Evolutionary conservation across 2,797 vertebrate genomes (phyloP).

Genomic region (Hoplostethus atlanticus): DNA sequence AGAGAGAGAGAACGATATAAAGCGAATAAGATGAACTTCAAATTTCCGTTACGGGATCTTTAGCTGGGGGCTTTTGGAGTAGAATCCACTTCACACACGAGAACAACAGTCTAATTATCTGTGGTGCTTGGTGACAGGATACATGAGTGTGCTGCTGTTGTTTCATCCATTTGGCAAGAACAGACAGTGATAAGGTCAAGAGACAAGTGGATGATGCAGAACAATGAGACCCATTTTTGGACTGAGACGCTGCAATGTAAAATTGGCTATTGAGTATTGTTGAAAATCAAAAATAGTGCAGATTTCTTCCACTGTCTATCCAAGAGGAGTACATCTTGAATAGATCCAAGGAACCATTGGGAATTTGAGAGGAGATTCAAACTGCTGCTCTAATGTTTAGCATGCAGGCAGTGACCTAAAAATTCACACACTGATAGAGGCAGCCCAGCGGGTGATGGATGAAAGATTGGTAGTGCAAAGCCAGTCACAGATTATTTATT

Average conservation of each 20-base stretch:
- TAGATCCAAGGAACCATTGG: conserved; percentile 11
- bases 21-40: conserved; percentile 45
- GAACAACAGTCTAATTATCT: conserved; percentile 63
- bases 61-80: conserved; percentile 24
- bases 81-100: conserved; percentile 28
- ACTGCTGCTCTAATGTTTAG: conserved; percentile 17
- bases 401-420: conserved; percentile 44
- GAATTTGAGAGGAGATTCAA: conserved; percentile 14
- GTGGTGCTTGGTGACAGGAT: conserved; percentile 55
- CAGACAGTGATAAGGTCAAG: conserved; percentile 59
- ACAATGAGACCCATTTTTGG: conserved; percentile 37
- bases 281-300: not conserved
- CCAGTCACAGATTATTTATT: conserved; percentile 80
- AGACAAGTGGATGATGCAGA: conserved; percentile 48
- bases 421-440: conserved; percentile 50
- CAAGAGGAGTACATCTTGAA: not conserved
- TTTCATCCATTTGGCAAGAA: conserved; percentile 65
- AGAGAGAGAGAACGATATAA: conserved; percentile 21
- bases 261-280: not conserved
- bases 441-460: conserved; percentile 73
- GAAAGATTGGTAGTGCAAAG: conserved; percentile 66
- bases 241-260: conserved; percentile 24
- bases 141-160: conserved; percentile 53
- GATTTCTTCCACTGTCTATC: not conserved
- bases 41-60: conserved; percentile 33